Percentiles rank a stretch among this genome's conserved stretches.
Conservation (phyloP, 2,888 invertebrate genomes). For the Odiellus spinosus region DNA sequence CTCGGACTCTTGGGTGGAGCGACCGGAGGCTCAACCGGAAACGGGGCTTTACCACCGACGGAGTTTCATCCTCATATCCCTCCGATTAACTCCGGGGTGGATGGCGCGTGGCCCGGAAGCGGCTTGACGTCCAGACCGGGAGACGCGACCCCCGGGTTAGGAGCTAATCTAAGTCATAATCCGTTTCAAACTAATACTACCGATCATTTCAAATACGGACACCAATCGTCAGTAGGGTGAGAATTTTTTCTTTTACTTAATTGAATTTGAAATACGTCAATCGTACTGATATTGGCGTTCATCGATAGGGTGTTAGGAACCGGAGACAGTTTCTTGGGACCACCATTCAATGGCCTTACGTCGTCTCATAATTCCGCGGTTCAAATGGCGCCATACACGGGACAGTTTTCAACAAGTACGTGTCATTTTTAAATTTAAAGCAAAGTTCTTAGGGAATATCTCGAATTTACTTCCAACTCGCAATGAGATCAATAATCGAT, state of each 20-base stretch:
- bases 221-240: too few species aligned
- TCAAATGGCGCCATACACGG: constrained; percentile 9
- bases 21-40: background rate
- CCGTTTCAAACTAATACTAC: constrained; percentile 6
- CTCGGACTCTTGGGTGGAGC: background rate
- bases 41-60: background rate
- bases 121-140: background rate
- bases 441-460: background rate
- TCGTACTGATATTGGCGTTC: too few species aligned
- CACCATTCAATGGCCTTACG: constrained; percentile 5
- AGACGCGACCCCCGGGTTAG: constrained; percentile 1
- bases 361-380: constrained; percentile 9
- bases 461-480: too few species aligned
- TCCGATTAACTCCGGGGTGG: constrained; percentile 2
- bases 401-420: constrained; percentile 13
- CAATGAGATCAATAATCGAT: too few species aligned
- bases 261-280: background rate
- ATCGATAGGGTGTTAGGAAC: constrained; percentile 10
- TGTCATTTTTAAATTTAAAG: background rate
- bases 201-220: constrained; percentile 10
- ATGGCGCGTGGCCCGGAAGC: constrained; percentile 5
- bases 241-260: too few species aligned
- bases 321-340: constrained; percentile 6
- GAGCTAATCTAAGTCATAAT: background rate
- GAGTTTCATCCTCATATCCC: constrained; percentile 11